Evolutionary conservation across 2,888 invertebrate genomes (phyloP).

Genomic region (Tenthredo amoena): DNA sequence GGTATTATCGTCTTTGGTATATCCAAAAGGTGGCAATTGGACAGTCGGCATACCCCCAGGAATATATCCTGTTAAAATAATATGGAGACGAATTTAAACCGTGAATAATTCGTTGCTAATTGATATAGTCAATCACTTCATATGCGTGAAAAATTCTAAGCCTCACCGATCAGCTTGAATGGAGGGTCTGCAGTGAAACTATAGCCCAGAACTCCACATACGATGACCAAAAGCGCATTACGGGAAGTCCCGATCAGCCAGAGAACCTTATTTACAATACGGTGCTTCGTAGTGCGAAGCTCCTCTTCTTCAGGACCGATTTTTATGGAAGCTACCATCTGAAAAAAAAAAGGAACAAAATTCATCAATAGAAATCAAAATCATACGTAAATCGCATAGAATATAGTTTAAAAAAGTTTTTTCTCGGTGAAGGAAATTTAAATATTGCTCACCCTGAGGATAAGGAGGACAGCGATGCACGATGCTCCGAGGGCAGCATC

Average conservation of each 20-base stretch:
- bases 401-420: neutral
- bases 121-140: neutral
- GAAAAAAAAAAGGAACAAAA: slow-evolving; percentile 58
- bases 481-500: slow-evolving; percentile 88
- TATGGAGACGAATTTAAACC: neutral
- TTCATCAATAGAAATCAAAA: neutral
- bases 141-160: slow-evolving; percentile 6
- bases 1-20: slow-evolving; percentile 81
- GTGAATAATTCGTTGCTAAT: slow-evolving; percentile 2
- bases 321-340: slow-evolving; percentile 84
- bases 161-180: slow-evolving; percentile 85
- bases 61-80: slow-evolving; percentile 81
- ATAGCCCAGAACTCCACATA: slow-evolving; percentile 86
- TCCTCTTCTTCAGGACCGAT: slow-evolving; percentile 81
- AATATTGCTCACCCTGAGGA: slow-evolving; percentile 85
- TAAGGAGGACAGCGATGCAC: slow-evolving; percentile 87
- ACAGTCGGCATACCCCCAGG: slow-evolving; percentile 88
- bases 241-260: slow-evolving; percentile 91
- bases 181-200: slow-evolving; percentile 82
- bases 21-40: slow-evolving; percentile 85
- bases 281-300: slow-evolving; percentile 81
- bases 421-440: neutral
- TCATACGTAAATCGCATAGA: neutral
- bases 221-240: slow-evolving; percentile 91
- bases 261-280: slow-evolving; percentile 83